Conservation (phyloP, 2,888 invertebrate species). For the Apodemia zela region DNA sequence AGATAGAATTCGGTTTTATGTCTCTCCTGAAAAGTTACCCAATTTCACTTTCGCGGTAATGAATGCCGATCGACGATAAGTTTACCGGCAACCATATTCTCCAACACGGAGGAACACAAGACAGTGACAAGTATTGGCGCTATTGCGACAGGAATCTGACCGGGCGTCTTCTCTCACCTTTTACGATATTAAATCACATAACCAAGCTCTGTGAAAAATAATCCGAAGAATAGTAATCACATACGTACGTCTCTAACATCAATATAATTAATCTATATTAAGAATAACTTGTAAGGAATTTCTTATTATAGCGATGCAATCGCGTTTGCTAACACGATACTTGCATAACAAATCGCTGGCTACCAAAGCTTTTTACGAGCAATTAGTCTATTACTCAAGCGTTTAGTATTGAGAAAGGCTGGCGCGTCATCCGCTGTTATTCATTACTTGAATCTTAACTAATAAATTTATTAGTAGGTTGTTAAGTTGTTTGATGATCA, state of each 20-base stretch:
- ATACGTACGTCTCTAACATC: neutral
- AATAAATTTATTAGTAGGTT: neutral
- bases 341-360: slow-evolving; percentile 9
- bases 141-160: no score
- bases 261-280: neutral
- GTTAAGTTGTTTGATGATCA: neutral
- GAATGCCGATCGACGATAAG: no score
- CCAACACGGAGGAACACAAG: no score
- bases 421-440: neutral
- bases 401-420: neutral
- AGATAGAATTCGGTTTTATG: no score
- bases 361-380: slow-evolving; percentile 10
- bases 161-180: no score
- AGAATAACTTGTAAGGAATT: neutral
- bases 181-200: neutral
- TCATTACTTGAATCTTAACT: neutral
- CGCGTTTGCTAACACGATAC: slow-evolving; percentile 2
- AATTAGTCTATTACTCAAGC: slow-evolving; percentile 10
- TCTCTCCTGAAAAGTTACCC: no score
- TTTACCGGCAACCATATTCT: no score
- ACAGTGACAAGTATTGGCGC: no score
- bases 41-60: no score
- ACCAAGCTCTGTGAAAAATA: neutral
- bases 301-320: neutral
- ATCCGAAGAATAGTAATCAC: neutral